Conservation (phyloP, 2,888 invertebrate genomes). For the Melolontha melolontha region DNA sequence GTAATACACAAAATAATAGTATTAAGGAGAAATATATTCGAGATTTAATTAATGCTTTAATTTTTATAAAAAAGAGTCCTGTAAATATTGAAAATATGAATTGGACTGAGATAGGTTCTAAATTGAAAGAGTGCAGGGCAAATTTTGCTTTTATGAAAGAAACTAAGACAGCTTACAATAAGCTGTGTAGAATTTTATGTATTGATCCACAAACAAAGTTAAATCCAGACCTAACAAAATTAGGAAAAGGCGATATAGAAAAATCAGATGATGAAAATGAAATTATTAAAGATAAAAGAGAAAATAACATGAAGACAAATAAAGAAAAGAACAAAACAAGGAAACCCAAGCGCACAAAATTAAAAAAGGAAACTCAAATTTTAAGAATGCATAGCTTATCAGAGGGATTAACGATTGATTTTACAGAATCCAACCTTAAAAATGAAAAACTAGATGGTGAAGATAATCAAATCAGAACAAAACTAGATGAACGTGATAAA, state of each 20-base stretch:
- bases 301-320: conserved; percentile 50
- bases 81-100: conserved; percentile 59
- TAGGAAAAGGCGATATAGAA: conserved; percentile 50
- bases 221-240: conserved; percentile 53
- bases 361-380: conserved; percentile 67
- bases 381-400: conserved; percentile 65
- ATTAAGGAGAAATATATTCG: conserved; percentile 72
- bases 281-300: conserved; percentile 48
- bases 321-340: conserved; percentile 59
- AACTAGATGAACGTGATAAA: neutral
- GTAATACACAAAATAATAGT: conserved; percentile 60
- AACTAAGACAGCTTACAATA: conserved; percentile 66
- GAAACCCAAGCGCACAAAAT: conserved; percentile 61
- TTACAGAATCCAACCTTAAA: conserved; percentile 52
- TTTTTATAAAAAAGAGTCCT: conserved; percentile 66
- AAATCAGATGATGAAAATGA: conserved; percentile 48
- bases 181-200: conserved; percentile 63
- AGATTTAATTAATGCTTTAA: conserved; percentile 69
- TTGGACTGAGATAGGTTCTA: conserved; percentile 63
- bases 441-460: conserved; percentile 41
- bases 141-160: conserved; percentile 63
- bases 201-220: conserved; percentile 60
- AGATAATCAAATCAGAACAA: too few species aligned
- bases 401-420: conserved; percentile 62
- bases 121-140: conserved; percentile 61